Base-by-base conservation (phyloP, 2,888 invertebrate genomes). In the Diaprepes abbreviatus region DNA sequence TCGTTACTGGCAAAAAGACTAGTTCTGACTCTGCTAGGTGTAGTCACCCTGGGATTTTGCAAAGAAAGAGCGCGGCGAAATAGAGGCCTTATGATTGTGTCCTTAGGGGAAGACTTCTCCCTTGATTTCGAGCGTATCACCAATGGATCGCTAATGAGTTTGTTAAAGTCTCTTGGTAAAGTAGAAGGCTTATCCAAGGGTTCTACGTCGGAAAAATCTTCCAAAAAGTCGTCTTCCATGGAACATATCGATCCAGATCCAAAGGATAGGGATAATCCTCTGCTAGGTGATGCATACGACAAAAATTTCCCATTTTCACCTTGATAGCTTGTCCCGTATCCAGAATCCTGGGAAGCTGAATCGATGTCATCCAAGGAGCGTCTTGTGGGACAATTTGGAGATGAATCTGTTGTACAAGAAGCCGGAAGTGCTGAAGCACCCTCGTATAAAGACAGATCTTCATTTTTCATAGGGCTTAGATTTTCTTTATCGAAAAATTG, bases 181-280 rank as follows among this genome's bases (percentile, higher is more conserved):
- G 83, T 80, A 60, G 87, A 86, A 3, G 62, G 58, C 14, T 76
- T 76, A 38, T 85, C 85, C 36, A 88, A 78, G 31, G 86, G 79
- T 59, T 90, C 90, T 78, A 89, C 84, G 76, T 89, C 89, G 58
- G 88, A 86, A 65, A 90, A 84, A 54, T 91, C 90, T 79, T 90
- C 90, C 79, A 89, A 85, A 77, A 89, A 90, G 52, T 89, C 90
- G 74, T 91, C 91, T 79, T 90, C 90, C 79, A 87, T 86, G 16
- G 89, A 89, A 67, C 88, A 88, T 80, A 85, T 84, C 28, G 89
- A 89, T 31, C 86, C 86, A 0, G 86, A 85, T 3, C 87, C 88
- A 16, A 88, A 82, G 63, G 73, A 84, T 19, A 57, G 76, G 74
- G 54, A 80, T 71, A 75, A 79, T 65, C 73, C 77, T 63, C 80